phyloP scores from a whole-genome alignment of 2,797 vertebrate species.

The Stomatorhinus walkeri region DNA sequence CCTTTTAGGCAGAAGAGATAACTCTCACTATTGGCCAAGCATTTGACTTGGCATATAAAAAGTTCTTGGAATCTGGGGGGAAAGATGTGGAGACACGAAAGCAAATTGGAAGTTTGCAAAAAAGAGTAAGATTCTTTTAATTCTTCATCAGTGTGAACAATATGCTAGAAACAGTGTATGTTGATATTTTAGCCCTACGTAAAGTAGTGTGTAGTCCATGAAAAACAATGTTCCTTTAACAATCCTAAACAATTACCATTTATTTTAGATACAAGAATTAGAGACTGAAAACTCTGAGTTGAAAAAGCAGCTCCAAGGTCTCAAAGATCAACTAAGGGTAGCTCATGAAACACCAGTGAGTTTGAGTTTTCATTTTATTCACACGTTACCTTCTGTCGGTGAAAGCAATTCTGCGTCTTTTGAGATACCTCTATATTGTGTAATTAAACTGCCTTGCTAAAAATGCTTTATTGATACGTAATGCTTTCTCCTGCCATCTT shows the following conservation, averaged over 20 bases:
- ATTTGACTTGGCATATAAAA: conserved; percentile 96
- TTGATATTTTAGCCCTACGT: background rate
- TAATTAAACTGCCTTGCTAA: background rate
- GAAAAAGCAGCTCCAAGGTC: conserved; percentile 85
- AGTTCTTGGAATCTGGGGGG: conserved; percentile 95
- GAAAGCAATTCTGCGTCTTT: background rate
- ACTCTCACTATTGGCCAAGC: conserved; percentile 97
- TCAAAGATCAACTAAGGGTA: conserved; percentile 85
- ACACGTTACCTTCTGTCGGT: background rate
- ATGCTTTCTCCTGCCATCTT: conserved; percentile 58
- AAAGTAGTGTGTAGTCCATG: background rate
- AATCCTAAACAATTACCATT: background rate
- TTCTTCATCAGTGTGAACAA: background rate
- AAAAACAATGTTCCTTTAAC: background rate
- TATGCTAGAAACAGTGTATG: background rate
- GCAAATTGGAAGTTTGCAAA: conserved; percentile 91
- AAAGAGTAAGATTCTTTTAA: conserved; percentile 68
- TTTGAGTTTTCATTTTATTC: conserved; percentile 22
- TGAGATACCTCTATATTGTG: background rate
- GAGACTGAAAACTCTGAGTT: conserved; percentile 91
- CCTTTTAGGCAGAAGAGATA: conserved; percentile 86
- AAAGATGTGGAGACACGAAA: conserved; percentile 97
- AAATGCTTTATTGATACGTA: background rate
- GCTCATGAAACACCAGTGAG: conserved; percentile 81
- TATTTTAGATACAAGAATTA: conserved; percentile 88